These are phyloP conservation scores for Lochmaea capreae DNA, from an alignment of 2,888 invertebrate species.

Conservation along the genomic window DNA sequence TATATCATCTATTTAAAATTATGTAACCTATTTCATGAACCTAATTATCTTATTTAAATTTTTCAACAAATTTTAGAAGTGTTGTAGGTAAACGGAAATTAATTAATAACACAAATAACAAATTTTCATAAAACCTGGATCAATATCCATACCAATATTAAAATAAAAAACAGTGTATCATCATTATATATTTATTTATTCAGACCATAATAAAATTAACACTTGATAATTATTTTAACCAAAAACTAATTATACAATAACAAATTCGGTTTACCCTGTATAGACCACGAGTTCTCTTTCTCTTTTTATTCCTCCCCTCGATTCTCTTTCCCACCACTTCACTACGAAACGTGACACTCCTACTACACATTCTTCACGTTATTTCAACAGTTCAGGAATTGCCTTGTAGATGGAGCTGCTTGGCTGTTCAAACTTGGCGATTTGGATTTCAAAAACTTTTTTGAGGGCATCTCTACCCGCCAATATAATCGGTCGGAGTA, in stretches of 20 bases:
- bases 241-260: neutral
- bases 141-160: neutral
- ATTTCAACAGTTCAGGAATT: slow-evolving; percentile 41
- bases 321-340: slow-evolving; percentile 46
- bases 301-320: slow-evolving; percentile 49
- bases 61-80: neutral
- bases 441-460: slow-evolving; percentile 3
- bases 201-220: slow-evolving; percentile 12
- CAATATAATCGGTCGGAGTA: neutral
- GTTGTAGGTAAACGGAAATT: neutral
- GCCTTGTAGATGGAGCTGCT: slow-evolving; percentile 50
- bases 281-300: slow-evolving; percentile 32
- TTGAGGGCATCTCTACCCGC: slow-evolving; percentile 1
- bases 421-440: neutral
- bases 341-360: slow-evolving; percentile 47
- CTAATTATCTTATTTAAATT: neutral
- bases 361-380: slow-evolving; percentile 36
- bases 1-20: neutral
- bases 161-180: neutral
- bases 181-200: slow-evolving; percentile 8
- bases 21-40: neutral
- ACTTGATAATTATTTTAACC: neutral
- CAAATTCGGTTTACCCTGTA: slow-evolving; percentile 18
- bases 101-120: neutral
- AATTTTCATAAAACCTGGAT: neutral